Evolutionary conservation across 2,113 vertebrate genomes (phyloP), one percentile per base, ranked within the genome.

Genomic region (Orthonyx spaldingii): DNA sequence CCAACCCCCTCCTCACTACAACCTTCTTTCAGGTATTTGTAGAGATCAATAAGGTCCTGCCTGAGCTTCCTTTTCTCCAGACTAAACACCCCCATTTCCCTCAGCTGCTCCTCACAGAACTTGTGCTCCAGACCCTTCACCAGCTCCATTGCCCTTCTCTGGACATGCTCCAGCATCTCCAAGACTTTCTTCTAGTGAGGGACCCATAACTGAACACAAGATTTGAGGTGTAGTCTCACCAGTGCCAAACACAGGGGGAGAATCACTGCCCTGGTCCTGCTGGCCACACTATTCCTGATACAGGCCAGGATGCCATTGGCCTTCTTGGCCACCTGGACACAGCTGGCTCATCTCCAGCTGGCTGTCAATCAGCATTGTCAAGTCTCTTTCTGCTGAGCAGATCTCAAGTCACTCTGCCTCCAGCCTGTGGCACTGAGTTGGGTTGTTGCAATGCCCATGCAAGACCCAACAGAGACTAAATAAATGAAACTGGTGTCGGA

Each of bases 191-290:
- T 53, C 8, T 16, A 21, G 30, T 17, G 41, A 63, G n/a, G 7
- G 42, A 8, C 12, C 8, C 19, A 30, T 5, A 61, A n/a, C 19
- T 33, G 32, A 10, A 30, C 16, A 11, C 6, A 47, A 14, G 17
- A 24, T n/a, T 79, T 13, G 16, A 55, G n/a, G 9, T 17, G 12
- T 3, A 4, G 18, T 16, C 19, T 18, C 23, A 28, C 12, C n/a
- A 46, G 19, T 16, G 23, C 10, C 0, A 0, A 7, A 10, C 14
- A 27, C 4, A 46, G 32, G 14, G 14, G 10, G 10, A 18, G 7
- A 52, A 3, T 39, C 39, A 2, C 28, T 53, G 46, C 8, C 28
- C 8, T 61, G 33, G 0, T 6, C 46, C 22, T 46, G 13, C 46
- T 52, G 63, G 11, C 18, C 46, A 37, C 27, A 12, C 5, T 8